Percentiles rank a stretch among this genome's conserved stretches.
phyloP scores from a whole-genome alignment of 1,140 invertebrate species.

The Zophobas atratus region DNA sequence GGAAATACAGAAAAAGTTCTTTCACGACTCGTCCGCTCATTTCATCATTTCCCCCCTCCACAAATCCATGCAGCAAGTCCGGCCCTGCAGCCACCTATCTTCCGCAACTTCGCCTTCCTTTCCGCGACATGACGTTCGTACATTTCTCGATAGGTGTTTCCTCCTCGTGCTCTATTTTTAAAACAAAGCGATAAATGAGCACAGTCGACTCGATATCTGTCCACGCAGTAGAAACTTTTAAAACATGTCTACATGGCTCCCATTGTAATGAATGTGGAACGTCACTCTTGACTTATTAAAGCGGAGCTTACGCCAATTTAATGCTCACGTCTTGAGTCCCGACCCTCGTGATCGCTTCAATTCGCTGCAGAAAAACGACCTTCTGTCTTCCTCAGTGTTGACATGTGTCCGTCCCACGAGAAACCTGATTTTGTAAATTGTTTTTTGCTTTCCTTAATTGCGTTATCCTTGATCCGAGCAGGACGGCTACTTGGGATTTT shows the following conservation, averaged over 20 bases:
- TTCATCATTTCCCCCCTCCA: too few relatives aligned
- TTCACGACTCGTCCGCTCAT: too few relatives aligned
- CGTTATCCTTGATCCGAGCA: background rate
- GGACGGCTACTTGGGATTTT: too few relatives aligned
- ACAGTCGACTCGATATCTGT: too few relatives aligned
- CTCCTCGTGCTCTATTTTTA: too few relatives aligned
- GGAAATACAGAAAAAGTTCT: too few relatives aligned
- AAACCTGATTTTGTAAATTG: slow-evolving; percentile 16
- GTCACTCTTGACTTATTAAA: slow-evolving; percentile 9
- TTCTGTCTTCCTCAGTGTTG: slow-evolving; percentile 11
- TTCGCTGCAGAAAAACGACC: slow-evolving; percentile 8
- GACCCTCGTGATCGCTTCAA: background rate
- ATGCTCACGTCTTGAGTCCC: background rate
- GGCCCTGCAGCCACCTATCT: too few relatives aligned
- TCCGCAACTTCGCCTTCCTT: too few relatives aligned
- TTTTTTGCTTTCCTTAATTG: slow-evolving; percentile 1
- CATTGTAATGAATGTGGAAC: slow-evolving; percentile 6
- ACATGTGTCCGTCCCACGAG: background rate
- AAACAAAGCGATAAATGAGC: too few relatives aligned
- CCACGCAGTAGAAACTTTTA: background rate
- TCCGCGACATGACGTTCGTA: too few relatives aligned
- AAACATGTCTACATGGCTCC: slow-evolving; percentile 2
- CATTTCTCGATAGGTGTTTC: too few relatives aligned
- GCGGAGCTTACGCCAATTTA: slow-evolving; percentile 9
- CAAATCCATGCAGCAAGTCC: too few relatives aligned